Base-by-base conservation (phyloP, 2,113 vertebrate species). In the Lepisosteus osseus region DNA sequence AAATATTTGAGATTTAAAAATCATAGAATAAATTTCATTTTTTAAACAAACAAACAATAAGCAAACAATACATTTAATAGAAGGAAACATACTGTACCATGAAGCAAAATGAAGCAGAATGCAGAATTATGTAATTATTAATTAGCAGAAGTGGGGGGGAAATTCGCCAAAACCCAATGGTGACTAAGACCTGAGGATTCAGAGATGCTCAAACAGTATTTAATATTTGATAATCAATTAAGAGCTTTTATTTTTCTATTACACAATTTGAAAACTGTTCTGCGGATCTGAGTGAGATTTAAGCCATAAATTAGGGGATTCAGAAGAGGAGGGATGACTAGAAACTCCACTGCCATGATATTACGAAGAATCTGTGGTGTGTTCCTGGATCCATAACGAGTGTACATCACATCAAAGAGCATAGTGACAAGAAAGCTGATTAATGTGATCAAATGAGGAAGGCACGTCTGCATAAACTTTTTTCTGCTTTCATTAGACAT, bases 381-480 rank as follows among this genome's bases (percentile, higher is more conserved):
- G n/a, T 74, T 73, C 17, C 82, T 78, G 0, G 79, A n/a, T 67
- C 82, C 54, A 57, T 72, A 69, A 51, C 85, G 81, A 61, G 80
- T 87, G 0, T 86, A 82, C 0, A 70, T 56, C 59, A 85, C 14
- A 11, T 87, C 85, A 79, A 75, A 86, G 70, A 89, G 81, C 15
- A 82, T 65, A 11, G 82, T 79, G 17, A 86, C 77, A 80, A 76
- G 64, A 56, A 72, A 77, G 17, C 70, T 80, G 4, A 77, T 12
- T 72, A 80, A 67, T 43, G 71, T 70, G 43, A 75, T 64, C 51
- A 80, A 42, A 14, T 80, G 78, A 43, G 78, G 78, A 57, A 80
- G 43, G 63, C 78, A 80, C 13, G 78, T 80, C 45, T 80, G 76
- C 61, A 63, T 70, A 3, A 70, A 70, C 73, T 77, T 80, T 4